Percentiles rank a stretch among this genome's conserved stretches.
These are phyloP conservation scores for Drosophila insularis DNA, from an alignment of 1,140 invertebrate genomes.

Conservation along the genomic window DNA sequence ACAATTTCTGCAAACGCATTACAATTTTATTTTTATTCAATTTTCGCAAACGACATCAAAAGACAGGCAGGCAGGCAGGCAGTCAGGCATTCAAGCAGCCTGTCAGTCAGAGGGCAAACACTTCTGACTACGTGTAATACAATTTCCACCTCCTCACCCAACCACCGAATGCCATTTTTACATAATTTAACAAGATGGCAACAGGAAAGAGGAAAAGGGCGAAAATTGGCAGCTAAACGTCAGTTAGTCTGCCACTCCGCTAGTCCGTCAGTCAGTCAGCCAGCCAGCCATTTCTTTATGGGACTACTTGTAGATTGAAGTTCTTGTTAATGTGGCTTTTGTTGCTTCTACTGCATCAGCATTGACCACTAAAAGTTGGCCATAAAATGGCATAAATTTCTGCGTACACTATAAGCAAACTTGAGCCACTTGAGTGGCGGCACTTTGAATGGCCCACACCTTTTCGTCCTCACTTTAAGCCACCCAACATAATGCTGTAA, in stretches of 20 bases:
- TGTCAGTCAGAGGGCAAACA: constrained; percentile 2
- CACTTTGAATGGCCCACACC: constrained; percentile 10
- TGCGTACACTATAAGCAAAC: constrained; percentile 10
- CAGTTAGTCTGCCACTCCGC: background rate
- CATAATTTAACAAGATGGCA: constrained; percentile 21
- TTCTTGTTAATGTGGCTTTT: constrained; percentile 13
- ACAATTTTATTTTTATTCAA: constrained; percentile 23
- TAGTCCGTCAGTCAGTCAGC: background rate
- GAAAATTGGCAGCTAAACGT: constrained; percentile 7
- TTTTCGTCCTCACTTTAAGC: constrained; percentile 16
- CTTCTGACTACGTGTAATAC: constrained; percentile 14
- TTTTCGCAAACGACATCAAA: constrained; percentile 21
- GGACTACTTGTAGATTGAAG: constrained; percentile 14
- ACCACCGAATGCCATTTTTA: constrained; percentile 8
- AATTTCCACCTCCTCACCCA: constrained; percentile 10
- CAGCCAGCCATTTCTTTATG: constrained; percentile 2
- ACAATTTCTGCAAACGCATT: constrained; percentile 21
- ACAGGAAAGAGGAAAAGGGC: background rate
- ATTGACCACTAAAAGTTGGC: constrained; percentile 22
- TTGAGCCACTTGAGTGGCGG: constrained; percentile 15
- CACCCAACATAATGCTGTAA: constrained; percentile 4
- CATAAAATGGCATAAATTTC: constrained; percentile 18
- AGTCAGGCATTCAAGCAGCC: background rate
- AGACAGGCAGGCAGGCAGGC: constrained; percentile 2
- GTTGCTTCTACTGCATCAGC: constrained; percentile 7